Conservation (phyloP, 2,797 vertebrate species). For the Typhlichthys subterraneus region DNA sequence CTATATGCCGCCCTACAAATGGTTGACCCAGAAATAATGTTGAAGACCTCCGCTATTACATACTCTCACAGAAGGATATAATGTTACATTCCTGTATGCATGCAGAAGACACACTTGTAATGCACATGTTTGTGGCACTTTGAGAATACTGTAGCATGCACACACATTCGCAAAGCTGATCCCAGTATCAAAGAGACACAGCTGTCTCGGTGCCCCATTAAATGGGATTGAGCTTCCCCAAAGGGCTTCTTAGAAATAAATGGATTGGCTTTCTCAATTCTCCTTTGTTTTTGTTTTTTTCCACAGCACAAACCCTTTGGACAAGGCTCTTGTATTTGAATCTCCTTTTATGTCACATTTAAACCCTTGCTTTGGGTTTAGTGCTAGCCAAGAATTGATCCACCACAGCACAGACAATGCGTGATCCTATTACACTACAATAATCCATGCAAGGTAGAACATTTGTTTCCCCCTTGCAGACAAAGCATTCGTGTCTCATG, state of each 20-base stretch:
- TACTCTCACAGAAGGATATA: constrained; percentile 28
- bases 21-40: too few species aligned
- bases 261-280: constrained; percentile 41
- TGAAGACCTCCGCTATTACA: not conserved
- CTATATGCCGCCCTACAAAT: too few species aligned
- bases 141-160: not conserved
- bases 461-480: too few species aligned
- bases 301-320: constrained; percentile 45
- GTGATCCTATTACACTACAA: too few species aligned
- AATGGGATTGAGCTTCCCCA: constrained; percentile 41
- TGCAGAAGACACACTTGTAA: not conserved
- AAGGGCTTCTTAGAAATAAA: constrained; percentile 30
- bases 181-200: constrained; percentile 25
- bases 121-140: not conserved
- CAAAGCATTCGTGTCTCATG: too few species aligned
- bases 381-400: too few species aligned
- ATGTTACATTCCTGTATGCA: not conserved
- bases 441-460: too few species aligned
- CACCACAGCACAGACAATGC: too few species aligned
- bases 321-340: constrained; percentile 28
- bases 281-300: not conserved
- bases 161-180: constrained; percentile 24
- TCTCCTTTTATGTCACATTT: not conserved
- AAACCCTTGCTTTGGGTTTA: too few species aligned
- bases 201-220: constrained; percentile 38